Percentiles rank a stretch among this genome's conserved stretches.
Conservation (phyloP, 2,888 invertebrate genomes). For the Lycocerus yunnanus region DNA sequence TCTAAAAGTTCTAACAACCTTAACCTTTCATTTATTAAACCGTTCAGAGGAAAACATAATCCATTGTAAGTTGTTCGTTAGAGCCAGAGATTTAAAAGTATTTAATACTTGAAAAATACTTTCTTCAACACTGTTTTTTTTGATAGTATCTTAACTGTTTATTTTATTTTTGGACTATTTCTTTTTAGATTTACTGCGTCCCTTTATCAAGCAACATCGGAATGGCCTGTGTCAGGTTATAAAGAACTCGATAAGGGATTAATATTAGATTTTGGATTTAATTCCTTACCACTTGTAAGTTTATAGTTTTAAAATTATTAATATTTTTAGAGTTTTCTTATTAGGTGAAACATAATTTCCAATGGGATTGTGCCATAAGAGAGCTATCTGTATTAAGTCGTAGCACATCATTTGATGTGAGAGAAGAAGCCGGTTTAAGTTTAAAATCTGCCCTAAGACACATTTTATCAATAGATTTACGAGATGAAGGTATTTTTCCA, state of each 20-base stretch:
- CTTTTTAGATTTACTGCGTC: constrained; percentile 68
- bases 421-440: constrained; percentile 88
- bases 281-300: constrained; percentile 63
- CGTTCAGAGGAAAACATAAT: constrained; percentile 72
- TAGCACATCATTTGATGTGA: constrained; percentile 78
- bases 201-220: constrained; percentile 76
- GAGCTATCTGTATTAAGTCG: constrained; percentile 76
- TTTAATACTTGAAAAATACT: too few relatives aligned
- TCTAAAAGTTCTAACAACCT: constrained; percentile 82
- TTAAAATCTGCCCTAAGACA: constrained; percentile 88
- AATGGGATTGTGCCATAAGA: constrained; percentile 86
- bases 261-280: constrained; percentile 75
- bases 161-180: constrained; percentile 6
- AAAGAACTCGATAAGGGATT: constrained; percentile 78
- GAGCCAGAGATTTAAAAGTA: too few relatives aligned
- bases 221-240: constrained; percentile 83
- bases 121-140: too few relatives aligned
- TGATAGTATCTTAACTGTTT: too few relatives aligned
- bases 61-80: constrained; percentile 61
- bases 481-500: constrained; percentile 84
- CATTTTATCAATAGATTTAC: constrained; percentile 75
- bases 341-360: constrained; percentile 80
- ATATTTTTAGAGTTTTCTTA: constrained; percentile 20
- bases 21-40: constrained; percentile 80
- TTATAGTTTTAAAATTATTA: background rate